Base-by-base conservation (phyloP, 1,140 invertebrate species). In the Antheraea mylitta region DNA sequence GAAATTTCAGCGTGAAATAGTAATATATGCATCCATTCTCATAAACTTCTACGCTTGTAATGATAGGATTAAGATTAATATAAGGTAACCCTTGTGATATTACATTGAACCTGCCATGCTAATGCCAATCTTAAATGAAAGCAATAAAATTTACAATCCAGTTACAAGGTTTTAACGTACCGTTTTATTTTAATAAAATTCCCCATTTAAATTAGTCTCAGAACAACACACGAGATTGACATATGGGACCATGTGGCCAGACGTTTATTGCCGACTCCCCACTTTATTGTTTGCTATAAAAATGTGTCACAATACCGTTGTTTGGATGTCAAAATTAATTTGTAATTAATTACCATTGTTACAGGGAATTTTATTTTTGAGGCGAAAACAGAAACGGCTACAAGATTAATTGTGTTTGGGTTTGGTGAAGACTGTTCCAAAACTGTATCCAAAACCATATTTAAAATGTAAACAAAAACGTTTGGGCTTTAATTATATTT, bases 281-380 rank as follows among this genome's bases (percentile, higher is more conserved):
- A 63, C 22, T 63, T 63, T 63, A 63, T 63, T 63, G 30, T 37
- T 16, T 3, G 61, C 61, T n/a, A 36, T 63, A 63, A 63, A 63
- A 30, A 37, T 37, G 37, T 22, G 61, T 37, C 61, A 63, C 22
- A 37, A 37, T 63, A 37, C n/a, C 22, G 61, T 36, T 30, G 22
- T 37, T 30, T 37, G 30, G 45, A 16, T 53, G 45, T 53, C 45
- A 53, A 53, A 53, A 53, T 53, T 53, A 53, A 53, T 53, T 53
- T 16, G 45, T 53, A n/a, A 53, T 53, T 53, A 53, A 53, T 53
- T 53, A 13, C 10, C 45, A 16, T 53, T 16, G 45, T 53, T 53
- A 16, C 13, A 13, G 11, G 10, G 45, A 53, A 13, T 53, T 53
- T 53, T 53, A 53, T 53, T 16, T 16, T 53, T 16, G 11, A 13